Conservation (phyloP, 2,888 invertebrate species). For the Stomorhina lunata region DNA sequence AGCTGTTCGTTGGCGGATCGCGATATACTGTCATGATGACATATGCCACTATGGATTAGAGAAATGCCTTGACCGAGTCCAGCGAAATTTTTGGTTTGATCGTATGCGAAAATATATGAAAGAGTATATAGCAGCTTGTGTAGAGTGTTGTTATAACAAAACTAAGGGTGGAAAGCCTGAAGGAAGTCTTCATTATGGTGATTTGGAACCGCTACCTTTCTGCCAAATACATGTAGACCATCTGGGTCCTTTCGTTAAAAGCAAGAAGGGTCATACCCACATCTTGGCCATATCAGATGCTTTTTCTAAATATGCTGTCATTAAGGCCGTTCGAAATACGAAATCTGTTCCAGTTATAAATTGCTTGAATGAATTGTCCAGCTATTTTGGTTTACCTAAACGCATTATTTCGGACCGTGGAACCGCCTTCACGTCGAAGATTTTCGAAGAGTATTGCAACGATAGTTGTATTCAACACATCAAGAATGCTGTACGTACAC, state of each 20-base stretch:
- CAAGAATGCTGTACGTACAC: too few relatives aligned
- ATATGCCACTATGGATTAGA: constrained; percentile 27
- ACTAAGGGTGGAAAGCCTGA: constrained; percentile 30
- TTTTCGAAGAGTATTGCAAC: constrained; percentile 67
- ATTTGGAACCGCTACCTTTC: constrained; percentile 4
- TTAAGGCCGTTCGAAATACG: constrained; percentile 55
- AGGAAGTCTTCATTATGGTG: constrained; percentile 25
- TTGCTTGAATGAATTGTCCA: constrained; percentile 56
- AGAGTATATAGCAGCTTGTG: constrained; percentile 44
- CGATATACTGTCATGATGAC: constrained; percentile 41
- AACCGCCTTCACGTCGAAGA: constrained; percentile 68
- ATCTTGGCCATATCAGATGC: constrained; percentile 53
- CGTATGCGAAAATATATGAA: constrained; percentile 34
- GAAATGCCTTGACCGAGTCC: constrained; percentile 1
- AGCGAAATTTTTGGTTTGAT: constrained; percentile 20
- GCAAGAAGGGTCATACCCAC: constrained; percentile 24
- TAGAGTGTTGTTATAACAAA: constrained; percentile 45
- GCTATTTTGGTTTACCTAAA: constrained; percentile 54
- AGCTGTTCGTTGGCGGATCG: constrained; percentile 32
- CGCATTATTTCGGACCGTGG: constrained; percentile 66
- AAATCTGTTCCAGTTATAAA: constrained; percentile 59
- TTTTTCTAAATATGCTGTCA: constrained; percentile 55
- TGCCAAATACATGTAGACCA: constrained; percentile 65
- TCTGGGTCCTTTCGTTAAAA: constrained; percentile 55
- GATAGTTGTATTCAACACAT: constrained; percentile 66